Evolutionary conservation across 2,797 vertebrate genomes (phyloP), one percentile per base, ranked within the genome.

Genomic region (Chloroceryle inda): DNA sequence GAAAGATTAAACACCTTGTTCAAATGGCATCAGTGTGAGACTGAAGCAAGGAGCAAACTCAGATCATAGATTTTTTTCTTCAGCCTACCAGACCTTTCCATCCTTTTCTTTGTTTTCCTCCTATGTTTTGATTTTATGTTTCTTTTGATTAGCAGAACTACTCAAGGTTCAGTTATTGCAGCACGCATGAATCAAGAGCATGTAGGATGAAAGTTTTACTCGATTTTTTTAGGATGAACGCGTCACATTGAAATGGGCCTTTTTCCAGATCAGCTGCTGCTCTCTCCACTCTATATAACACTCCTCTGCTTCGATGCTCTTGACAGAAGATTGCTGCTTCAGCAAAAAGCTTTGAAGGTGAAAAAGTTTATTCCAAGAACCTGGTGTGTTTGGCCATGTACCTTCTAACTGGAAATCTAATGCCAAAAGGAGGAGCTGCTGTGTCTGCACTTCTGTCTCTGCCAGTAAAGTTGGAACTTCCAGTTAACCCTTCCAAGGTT

Each of bases 341-440:
- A 97, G 69, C 92, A 93, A 88, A 94, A 96, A 85, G 0, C 15
- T 88, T 58, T 91, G 81, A 94, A 92, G 78, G 88, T 93, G 64
- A 95, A 88, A 89, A 91, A 42, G n/a, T 76, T 96, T 71, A 35
- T 78, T 85, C 27, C 24, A 58, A 94, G 84, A 81, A 47, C 11
- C 11, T 27, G 3, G 4, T 49, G 22, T 49, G 14, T 71, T 47
- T 55, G 13, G 75, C 18, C 2, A 3, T 5, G 37, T 31, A 35
- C 9, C 42, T 27, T 89, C 23, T 78, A 71, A 73, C n/a, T 45
- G 64, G 22, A 81, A 66, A 79, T 22, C 11, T 61, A 44, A 73
- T 24, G 56, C 23, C 8, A 5, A 85, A 47, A 3, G n/a, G 19
- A 11, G 29, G 10, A 82, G 2, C 12, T 38, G 10, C 19, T 52